Base-by-base conservation (phyloP, 1,140 invertebrate species). In the Amphibalanus amphitrite region DNA sequence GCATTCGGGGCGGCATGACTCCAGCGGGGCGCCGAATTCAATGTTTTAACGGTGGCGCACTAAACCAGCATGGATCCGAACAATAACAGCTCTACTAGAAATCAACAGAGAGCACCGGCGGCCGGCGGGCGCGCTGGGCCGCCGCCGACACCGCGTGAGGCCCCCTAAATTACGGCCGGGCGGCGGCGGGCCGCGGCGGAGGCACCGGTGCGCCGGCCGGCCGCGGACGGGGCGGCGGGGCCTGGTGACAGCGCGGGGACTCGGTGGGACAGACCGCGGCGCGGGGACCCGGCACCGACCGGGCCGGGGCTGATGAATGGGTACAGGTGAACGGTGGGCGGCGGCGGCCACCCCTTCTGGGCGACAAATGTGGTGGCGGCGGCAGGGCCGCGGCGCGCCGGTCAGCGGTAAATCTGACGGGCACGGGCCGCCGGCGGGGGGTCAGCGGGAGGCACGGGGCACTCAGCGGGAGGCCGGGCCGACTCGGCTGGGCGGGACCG, bases 31-130 rank as follows among this genome's bases (percentile, higher is more conserved):
- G 47, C 23, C 23, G 47, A 59, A 59, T 59, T 59, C 47, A 59
- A 59, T 59, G 47, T 59, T 59, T 59, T 59, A 59, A 20, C 47
- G 47, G 47, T 23, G 47, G 47, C 47, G 47, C 47, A 13, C 10
- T 59, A 59, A 59, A 59, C 47, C 47, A 59, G 47, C 47, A 59
- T 59, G 47, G 1, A 59, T 59, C 47, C 47, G 13, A 59, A 59
- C 47, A 59, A 59, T 59, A 59, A 59, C 47, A 59, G 47, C 47
- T 59, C 47, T 59, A 59, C 47, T 59, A 59, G 47, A 59, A 59
- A 59, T 59, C 47, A 59, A 59, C 47, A 59, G 47, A 23, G 47
- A 20, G 47, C 47, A 15, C 33, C 33, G 33, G 33, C 33, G 15
- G 4, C 4, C 4, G 33, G 33, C 33, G 33, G 33, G 4, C 33